phyloP scores from a whole-genome alignment of 2,113 vertebrate genomes.

The Empidonax alnorum region DNA sequence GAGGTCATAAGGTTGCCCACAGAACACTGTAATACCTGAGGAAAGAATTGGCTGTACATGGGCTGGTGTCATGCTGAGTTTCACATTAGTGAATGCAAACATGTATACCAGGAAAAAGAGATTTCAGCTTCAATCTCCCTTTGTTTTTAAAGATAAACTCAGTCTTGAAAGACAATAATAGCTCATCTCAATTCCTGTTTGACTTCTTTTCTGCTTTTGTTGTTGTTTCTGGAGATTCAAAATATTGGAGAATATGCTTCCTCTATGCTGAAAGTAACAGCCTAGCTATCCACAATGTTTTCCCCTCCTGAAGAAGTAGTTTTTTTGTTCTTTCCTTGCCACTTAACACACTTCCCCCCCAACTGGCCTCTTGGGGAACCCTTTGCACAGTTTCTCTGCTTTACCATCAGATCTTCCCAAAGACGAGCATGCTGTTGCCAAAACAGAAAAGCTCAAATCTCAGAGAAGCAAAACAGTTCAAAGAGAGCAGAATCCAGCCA shows the following conservation, averaged over 20 bases:
- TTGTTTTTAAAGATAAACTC: background rate
- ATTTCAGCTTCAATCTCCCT: background rate
- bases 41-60: background rate
- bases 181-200: background rate
- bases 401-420: background rate
- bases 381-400: background rate
- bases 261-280: background rate
- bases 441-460: background rate
- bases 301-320: background rate
- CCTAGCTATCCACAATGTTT: background rate
- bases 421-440: background rate
- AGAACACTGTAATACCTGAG: background rate
- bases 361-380: background rate
- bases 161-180: background rate
- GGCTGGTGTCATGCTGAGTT: background rate
- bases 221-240: background rate
- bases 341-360: too few species aligned
- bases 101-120: background rate
- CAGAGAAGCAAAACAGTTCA: background rate
- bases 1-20: background rate
- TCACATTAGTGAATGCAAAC: background rate
- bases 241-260: background rate
- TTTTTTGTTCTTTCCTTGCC: background rate
- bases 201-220: background rate
- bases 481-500: background rate